Base-by-base conservation (phyloP, 2,113 vertebrate genomes). In the Terrapene triunguis region DNA sequence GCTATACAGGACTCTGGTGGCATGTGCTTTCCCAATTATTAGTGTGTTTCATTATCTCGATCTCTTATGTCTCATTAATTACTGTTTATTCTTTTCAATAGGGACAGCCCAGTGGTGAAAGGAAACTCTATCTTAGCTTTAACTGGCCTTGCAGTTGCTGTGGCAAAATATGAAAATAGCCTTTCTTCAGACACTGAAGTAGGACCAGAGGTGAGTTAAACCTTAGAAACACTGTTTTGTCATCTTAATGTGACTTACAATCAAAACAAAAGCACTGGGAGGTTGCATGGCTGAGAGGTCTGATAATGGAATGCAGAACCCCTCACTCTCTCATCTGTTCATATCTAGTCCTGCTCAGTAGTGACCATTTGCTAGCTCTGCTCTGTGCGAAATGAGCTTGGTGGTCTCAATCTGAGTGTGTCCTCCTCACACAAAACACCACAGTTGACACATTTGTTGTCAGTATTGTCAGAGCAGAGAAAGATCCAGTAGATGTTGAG, bases 91-190 rank as follows among this genome's bases (percentile, higher is more conserved):
- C 92, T 95, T 90, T 92, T 91, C 51, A 95, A 87, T 97, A 99
- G 99, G 97, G 99, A 99, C 87, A 99, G 99, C 94, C 99, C 99
- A 4, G 99, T 99, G 72, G 99, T 99, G 51, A 99, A 99, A 97
- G 99, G 99, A 25, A 99, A 99, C 88, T 99, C 98, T 22, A 98
- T 99, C 74, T 96, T 99, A 89, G 99, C 99, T 87, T 97, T 99
- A 93, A 99, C 99, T 86, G 98, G 99, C 55, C 98, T 99, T 84
- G 99, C 99, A 42, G 98, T 99, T 4, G 98, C 98, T 5, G 98
- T 99, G 35, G 98, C 98, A 72, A 99, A 99, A 91, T 99, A 99
- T 0, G 99, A 99, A 98, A 99, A 97, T 96, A 99, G 98, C 96
- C 98, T 99, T 57, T 98, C 99, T 9, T 97, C 98, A 10, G 99